Conservation (phyloP, 2,113 vertebrate species). For the Syngnathus floridae region DNA sequence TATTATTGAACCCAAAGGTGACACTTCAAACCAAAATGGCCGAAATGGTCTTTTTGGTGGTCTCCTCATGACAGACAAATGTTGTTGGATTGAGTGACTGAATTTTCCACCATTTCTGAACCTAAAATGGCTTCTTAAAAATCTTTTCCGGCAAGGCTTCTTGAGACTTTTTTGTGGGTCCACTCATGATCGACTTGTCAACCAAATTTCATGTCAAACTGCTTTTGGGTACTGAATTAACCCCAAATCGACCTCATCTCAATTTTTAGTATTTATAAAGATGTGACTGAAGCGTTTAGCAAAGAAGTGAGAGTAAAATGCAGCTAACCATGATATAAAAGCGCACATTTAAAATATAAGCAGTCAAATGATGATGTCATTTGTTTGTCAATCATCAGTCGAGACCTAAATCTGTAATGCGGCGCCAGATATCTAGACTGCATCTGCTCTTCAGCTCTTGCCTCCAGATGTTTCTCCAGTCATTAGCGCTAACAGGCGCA, state of each 20-base stretch:
- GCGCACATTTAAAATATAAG: not conserved
- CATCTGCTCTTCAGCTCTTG: not conserved
- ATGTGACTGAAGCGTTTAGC: too few species aligned
- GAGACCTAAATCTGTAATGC: not conserved
- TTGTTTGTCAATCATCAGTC: not conserved
- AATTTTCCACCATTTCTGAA: too few species aligned
- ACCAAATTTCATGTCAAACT: too few species aligned
- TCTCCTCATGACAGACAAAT: too few species aligned
- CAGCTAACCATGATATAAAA: not conserved
- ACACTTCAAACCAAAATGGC: too few species aligned
- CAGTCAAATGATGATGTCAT: not conserved
- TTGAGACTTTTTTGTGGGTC: not conserved
- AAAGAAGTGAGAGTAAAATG: not conserved
- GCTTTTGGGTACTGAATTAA: too few species aligned
- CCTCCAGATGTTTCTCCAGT: conserved; percentile 48
- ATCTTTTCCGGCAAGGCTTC: not conserved
- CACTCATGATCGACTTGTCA: not conserved
- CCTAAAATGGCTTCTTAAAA: too few species aligned
- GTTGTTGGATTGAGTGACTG: too few species aligned
- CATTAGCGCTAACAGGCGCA: conserved; percentile 1
- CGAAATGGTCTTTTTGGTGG: too few species aligned
- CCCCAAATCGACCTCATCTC: too few species aligned
- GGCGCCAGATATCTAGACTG: not conserved
- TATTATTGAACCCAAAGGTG: too few species aligned
- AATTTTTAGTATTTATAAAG: too few species aligned